Conservation (phyloP, 2,888 invertebrate genomes). For the Dorcus parallelipipedus region DNA sequence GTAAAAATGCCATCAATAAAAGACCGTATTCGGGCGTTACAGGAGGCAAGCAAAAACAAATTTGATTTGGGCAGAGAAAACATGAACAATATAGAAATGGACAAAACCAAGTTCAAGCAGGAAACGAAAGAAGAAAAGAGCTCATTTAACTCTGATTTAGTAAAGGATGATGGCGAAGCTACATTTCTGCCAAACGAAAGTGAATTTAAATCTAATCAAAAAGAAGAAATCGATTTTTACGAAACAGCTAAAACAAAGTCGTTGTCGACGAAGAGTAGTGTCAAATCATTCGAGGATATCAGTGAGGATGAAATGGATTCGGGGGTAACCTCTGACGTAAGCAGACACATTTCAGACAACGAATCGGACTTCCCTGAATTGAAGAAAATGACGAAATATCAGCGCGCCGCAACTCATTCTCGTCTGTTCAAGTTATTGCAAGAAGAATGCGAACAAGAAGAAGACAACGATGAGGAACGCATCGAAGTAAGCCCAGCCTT, state of each 20-base stretch:
- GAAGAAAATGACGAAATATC: constrained; percentile 59
- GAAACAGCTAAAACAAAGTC: constrained; percentile 29
- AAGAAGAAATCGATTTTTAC: constrained; percentile 10
- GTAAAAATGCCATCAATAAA: constrained; percentile 39
- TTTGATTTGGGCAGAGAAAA: not conserved
- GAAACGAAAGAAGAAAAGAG: not conserved
- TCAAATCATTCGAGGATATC: constrained; percentile 45
- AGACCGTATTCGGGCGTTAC: constrained; percentile 43
- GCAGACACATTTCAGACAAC: constrained; percentile 63
- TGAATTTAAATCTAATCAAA: constrained; percentile 16
- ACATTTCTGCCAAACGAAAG: not conserved
- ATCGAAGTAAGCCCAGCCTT: constrained; percentile 9
- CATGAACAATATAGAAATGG: constrained; percentile 2
- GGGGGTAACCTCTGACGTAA: constrained; percentile 68
- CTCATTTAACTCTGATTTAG: not conserved
- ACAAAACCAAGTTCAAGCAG: constrained; percentile 15
- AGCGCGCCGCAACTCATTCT: constrained; percentile 70
- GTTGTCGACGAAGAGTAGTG: constrained; percentile 36
- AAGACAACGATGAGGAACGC: constrained; percentile 37
- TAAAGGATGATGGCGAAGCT: too few species aligned
- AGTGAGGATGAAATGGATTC: constrained; percentile 64
- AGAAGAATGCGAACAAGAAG: constrained; percentile 54
- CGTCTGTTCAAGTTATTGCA: constrained; percentile 65
- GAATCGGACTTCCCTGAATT: constrained; percentile 61
- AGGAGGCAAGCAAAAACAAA: constrained; percentile 28